Base-by-base conservation (phyloP, 2,797 vertebrate genomes). In the Mareca penelope region DNA sequence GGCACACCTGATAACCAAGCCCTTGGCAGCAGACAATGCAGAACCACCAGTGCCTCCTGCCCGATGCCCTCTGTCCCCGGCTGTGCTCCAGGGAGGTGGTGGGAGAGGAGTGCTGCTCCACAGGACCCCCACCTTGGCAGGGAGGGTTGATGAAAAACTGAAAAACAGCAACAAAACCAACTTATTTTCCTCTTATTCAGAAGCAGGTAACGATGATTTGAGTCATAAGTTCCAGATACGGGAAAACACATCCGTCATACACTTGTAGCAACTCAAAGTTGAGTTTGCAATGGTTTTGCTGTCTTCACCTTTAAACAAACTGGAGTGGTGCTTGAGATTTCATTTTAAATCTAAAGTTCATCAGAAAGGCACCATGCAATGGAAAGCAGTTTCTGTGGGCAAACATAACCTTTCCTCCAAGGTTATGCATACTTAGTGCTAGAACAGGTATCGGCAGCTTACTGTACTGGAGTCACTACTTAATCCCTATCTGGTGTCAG, bases 181-280 rank as follows among this genome's bases (percentile, higher is more conserved):
- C 59, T 90, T 37, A 52, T 88, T 95, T 91, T 90, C 65, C 55
- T 94, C 61, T 83, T 85, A 50, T 95, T 93, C 85, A 94, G 76
- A 85, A 89, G 26, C 56, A 83, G 59, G 73, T 80, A 88, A 80
- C 53, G 80, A 65, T 53, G 80, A 33, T 88, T 93, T 95, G 91
- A 96, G 80, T 94, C 91, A 91, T 90, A 79, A 8, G 42, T 90
- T 92, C 77, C 83, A 90, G 78, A 70, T 28, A 48, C 8, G 17
- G 61, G n/a, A 92, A 88, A 89, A 35, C 57, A 53, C 37, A 75
- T 78, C 28, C 0, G 0, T 14, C 31, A 46, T 60, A 73, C 76
- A 52, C 23, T 83, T 92, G 82, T 70, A 69, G 46, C 55, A 89
- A 28, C 24, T 80, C 33, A 9, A 23, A 63, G 21, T 8, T 77